A percentile compares a stretch with the other conserved stretches of the same genome.
Evolutionary conservation across 2,797 vertebrate species (phyloP).

Genomic region (Euthynnus affinis): DNA sequence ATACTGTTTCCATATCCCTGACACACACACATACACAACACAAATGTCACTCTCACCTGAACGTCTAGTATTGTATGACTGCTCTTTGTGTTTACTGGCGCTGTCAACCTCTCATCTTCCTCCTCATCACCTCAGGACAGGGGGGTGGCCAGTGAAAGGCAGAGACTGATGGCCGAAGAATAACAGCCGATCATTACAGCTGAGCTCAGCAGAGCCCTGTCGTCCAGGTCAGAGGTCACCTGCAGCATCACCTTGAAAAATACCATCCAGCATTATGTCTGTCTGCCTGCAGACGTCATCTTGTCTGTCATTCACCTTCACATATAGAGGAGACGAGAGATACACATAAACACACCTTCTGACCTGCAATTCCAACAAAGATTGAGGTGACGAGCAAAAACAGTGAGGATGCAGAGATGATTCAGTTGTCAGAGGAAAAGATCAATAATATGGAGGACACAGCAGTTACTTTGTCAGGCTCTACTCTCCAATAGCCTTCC

Average conservation of each 20-base stretch:
- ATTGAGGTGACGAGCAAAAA: neutral
- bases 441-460: neutral
- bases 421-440: slow-evolving; percentile 6
- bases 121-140: slow-evolving; percentile 43
- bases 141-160: slow-evolving; percentile 57
- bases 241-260: slow-evolving; percentile 71
- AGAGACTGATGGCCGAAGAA: slow-evolving; percentile 67
- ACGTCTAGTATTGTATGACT: slow-evolving; percentile 39
- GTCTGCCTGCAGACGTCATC: neutral
- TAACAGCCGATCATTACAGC: slow-evolving; percentile 64
- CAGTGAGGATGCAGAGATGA: neutral
- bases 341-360: neutral
- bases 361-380: neutral
- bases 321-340: neutral
- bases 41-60: slow-evolving; percentile 19
- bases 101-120: slow-evolving; percentile 58
- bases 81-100: slow-evolving; percentile 46
- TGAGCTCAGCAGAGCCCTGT: slow-evolving; percentile 67
- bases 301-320: slow-evolving; percentile 14
- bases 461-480: neutral
- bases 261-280: slow-evolving; percentile 15
- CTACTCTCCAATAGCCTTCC: neutral
- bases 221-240: slow-evolving; percentile 67
- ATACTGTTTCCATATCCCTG: slow-evolving; percentile 58
- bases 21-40: slow-evolving; percentile 25